Evolutionary conservation across 2,888 invertebrate genomes (phyloP).

Genomic region (Leptopilina myrica): DNA sequence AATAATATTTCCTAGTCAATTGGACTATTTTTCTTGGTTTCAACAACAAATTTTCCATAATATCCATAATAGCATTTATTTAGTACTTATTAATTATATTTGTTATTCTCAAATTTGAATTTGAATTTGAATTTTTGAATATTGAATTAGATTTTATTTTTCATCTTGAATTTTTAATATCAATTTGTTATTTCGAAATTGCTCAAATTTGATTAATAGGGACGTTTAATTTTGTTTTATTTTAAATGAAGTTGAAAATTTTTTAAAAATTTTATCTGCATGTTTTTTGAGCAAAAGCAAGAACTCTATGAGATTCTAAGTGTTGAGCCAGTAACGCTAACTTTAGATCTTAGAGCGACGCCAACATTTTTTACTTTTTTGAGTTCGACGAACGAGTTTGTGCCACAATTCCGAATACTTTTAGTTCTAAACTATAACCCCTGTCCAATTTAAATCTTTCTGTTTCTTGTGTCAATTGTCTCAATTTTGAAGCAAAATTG

Average conservation of each 20-base stretch:
- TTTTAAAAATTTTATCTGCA: background rate
- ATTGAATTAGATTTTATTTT: too few relatives aligned
- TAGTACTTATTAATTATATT: too few relatives aligned
- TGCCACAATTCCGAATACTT: conserved; percentile 55
- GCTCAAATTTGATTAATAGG: too few relatives aligned
- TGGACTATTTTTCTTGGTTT: too few relatives aligned
- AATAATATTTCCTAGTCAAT: too few relatives aligned
- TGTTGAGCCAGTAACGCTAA: conserved; percentile 49
- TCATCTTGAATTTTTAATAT: too few relatives aligned
- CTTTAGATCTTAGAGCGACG: conserved; percentile 56
- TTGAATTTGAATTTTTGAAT: too few relatives aligned
- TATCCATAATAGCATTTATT: too few relatives aligned
- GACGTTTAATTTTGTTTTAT: background rate
- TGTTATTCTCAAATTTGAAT: too few relatives aligned
- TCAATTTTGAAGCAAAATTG: background rate
- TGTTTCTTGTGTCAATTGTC: background rate
- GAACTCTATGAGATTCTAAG: conserved; percentile 37
- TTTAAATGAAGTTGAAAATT: background rate
- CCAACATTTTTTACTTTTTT: conserved; percentile 58
- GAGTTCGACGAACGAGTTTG: conserved; percentile 62
- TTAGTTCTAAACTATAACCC: conserved; percentile 43
- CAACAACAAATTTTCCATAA: too few relatives aligned
- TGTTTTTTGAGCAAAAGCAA: conserved; percentile 20
- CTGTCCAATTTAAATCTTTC: background rate
- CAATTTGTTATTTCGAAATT: too few relatives aligned